phyloP scores from a whole-genome alignment of 1,140 invertebrate genomes.

The Zaprionus davidi region DNA sequence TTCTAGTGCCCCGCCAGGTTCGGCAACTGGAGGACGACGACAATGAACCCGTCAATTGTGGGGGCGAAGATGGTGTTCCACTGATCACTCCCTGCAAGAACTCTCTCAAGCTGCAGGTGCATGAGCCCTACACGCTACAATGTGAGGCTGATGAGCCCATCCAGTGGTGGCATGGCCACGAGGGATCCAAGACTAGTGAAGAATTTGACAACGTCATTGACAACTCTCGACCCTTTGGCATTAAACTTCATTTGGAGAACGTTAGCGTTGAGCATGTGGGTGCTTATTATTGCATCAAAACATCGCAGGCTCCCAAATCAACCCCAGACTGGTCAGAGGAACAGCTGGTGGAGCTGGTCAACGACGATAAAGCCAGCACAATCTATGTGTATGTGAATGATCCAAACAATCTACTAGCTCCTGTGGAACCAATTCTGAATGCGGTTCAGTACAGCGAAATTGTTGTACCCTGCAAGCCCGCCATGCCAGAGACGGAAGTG shows the following conservation, averaged over 20 bases:
- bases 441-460: slow-evolving; percentile 84
- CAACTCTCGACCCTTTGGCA: slow-evolving; percentile 78
- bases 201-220: slow-evolving; percentile 63
- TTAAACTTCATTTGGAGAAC: slow-evolving; percentile 83
- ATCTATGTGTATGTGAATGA: slow-evolving; percentile 89
- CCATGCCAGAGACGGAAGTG: slow-evolving; percentile 87
- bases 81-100: slow-evolving; percentile 84
- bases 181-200: not conserved
- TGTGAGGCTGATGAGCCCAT: slow-evolving; percentile 85
- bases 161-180: slow-evolving; percentile 84
- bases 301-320: not conserved
- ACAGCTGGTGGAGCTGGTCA: slow-evolving; percentile 78
- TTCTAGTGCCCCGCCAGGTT: slow-evolving; percentile 48
- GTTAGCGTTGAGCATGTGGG: slow-evolving; percentile 85
- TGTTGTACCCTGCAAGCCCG: slow-evolving; percentile 88
- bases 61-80: slow-evolving; percentile 73
- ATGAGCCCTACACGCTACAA: slow-evolving; percentile 85
- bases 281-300: slow-evolving; percentile 87
- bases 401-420: slow-evolving; percentile 86
- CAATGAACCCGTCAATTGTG: slow-evolving; percentile 39
- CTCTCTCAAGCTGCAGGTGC: slow-evolving; percentile 84
- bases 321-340: slow-evolving; percentile 37
- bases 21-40: slow-evolving; percentile 25
- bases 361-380: slow-evolving; percentile 84
- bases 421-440: slow-evolving; percentile 77